Evolutionary conservation across 2,797 vertebrate species (phyloP).

Genomic region (Eremophila alpestris): DNA sequence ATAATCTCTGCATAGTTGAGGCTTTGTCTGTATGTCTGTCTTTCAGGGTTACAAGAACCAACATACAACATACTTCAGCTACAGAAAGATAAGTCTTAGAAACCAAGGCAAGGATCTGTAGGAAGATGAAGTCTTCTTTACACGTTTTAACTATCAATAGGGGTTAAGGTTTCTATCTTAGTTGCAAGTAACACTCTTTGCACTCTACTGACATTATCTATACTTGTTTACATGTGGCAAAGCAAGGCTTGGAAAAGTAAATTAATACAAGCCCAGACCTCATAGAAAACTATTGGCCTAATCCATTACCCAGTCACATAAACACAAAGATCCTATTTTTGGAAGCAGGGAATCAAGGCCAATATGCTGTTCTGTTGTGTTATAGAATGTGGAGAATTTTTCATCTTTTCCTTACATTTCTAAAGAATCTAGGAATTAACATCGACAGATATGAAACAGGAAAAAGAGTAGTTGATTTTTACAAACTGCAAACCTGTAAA

Average conservation of each 20-base stretch:
- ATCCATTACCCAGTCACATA: not conserved
- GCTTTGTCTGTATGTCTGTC: not conserved
- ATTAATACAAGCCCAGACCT: not conserved
- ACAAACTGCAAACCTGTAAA: not conserved
- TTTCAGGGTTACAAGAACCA: not conserved
- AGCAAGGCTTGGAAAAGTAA: not conserved
- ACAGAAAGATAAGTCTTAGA: not conserved
- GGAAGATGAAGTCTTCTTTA: not conserved
- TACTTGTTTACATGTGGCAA: not conserved
- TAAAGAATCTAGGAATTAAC: not conserved
- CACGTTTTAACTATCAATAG: not conserved
- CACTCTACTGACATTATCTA: not conserved
- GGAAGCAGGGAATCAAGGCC: not conserved
- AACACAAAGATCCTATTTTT: not conserved
- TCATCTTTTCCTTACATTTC: not conserved
- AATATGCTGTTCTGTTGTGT: not conserved
- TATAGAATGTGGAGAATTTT: not conserved
- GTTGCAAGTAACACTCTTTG: not conserved
- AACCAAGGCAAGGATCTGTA: not conserved
- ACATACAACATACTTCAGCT: not conserved
- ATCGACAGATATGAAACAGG: not conserved
- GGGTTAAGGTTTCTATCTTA: not conserved
- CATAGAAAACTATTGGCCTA: not conserved
- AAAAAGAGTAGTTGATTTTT: not conserved
- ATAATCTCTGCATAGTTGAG: not conserved